A percentile compares a stretch with the other conserved stretches of the same genome.
Evolutionary conservation across 1,140 invertebrate species (phyloP).

Genomic region (Drosophila ficusphila): DNA sequence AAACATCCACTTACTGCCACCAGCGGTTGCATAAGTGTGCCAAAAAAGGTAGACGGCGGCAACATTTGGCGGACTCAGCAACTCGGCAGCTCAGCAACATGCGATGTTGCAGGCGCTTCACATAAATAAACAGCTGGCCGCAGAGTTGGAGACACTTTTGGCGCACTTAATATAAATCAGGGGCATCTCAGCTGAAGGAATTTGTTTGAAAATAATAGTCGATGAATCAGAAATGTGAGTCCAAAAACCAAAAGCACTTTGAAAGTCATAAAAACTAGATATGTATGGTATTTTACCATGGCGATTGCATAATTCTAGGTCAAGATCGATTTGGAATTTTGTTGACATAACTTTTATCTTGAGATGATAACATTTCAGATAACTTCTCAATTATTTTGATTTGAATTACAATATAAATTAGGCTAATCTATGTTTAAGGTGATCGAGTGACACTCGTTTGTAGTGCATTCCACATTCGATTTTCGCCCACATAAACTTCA

Average conservation of each 20-base stretch:
- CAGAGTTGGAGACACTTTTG: slow-evolving; percentile 47
- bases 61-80: slow-evolving; percentile 54
- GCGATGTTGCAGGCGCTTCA: slow-evolving; percentile 59
- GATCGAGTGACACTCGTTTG: not conserved
- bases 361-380: no score
- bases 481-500: slow-evolving; percentile 25
- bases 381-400: not conserved
- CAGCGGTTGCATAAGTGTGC: slow-evolving; percentile 64
- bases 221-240: not conserved
- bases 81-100: slow-evolving; percentile 66
- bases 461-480: slow-evolving; percentile 43
- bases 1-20: slow-evolving; percentile 32
- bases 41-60: slow-evolving; percentile 59
- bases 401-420: not conserved
- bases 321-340: no score
- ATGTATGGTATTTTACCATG: no score
- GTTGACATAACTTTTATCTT: no score
- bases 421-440: slow-evolving; percentile 20
- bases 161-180: slow-evolving; percentile 9
- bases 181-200: slow-evolving; percentile 14
- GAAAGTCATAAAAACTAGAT: not conserved
- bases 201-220: not conserved
- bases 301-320: no score
- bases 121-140: slow-evolving; percentile 71
- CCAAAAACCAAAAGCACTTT: no score